Base-by-base conservation (phyloP, 1,140 invertebrate species). In the Lepidurus packardi region DNA sequence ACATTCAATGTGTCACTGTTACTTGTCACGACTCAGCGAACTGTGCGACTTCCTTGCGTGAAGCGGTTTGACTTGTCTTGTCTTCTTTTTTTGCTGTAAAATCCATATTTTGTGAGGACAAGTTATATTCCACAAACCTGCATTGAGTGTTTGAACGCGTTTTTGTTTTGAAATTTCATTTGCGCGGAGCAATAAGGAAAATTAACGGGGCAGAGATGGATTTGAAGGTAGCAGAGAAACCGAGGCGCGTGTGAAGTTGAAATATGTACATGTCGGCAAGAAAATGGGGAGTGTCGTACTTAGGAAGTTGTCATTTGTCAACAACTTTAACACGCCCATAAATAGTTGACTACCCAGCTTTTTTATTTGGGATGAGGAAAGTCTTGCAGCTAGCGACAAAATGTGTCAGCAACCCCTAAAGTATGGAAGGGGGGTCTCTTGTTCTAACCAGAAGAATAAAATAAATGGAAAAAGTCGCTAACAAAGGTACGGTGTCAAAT, bases 291-390 rank as follows among this genome's bases (percentile, higher is more conserved):
- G 53, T 65, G 53, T 65, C 53, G 53, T 16, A 65, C 53, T 9
- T 65, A n/a, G 53, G 3, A 65, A 65, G 53, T 65, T 65, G 53
- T 65, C 53, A 65, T 65, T 65, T 65, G 53, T 65, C 53, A 65
- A 65, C 53, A 65, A 65, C 53, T n/a, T 65, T 65, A 65, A 65
- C 53, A 65, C n/a, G 53, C 53, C 53, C 53, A 65, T 65, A 65
- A 65, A 65, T 65, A 65, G 53, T 65, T n/a, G 53, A 65, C 53
- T 65, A 7, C 53, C 4, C 13, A 16, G 53, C 13, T 16, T 65
- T 65, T 65, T 65, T 34, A 34, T 34, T 34, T 34, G 34, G 34
- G 34, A 34, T 34, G 34, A 34, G 34, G 4, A 4, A 34, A 34
- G 34, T 0, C 34, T 34, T 34, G 34, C 34, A 34, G 34, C 34